These are phyloP conservation scores for Acleris laterana DNA, from an alignment of 2,888 invertebrate species.

Conservation along the genomic window DNA sequence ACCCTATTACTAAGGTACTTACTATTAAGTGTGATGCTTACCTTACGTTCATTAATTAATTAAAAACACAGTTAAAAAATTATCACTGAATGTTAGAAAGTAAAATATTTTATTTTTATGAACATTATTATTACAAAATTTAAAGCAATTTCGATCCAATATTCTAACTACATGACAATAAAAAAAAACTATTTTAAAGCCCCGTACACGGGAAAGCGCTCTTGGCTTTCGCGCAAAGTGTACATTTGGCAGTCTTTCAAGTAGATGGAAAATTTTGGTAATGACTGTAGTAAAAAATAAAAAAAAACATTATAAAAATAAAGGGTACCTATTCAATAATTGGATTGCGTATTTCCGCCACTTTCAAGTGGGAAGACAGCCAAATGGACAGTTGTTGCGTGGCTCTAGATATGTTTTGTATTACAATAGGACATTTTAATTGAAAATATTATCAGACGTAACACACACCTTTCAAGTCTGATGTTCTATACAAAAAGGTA, in stretches of 20 bases:
- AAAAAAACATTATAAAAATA: too few species aligned
- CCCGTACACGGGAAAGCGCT: neutral
- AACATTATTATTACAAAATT: slow-evolving; percentile 22
- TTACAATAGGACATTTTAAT: slow-evolving; percentile 1
- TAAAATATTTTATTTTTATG: slow-evolving; percentile 21
- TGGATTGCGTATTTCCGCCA: too few species aligned
- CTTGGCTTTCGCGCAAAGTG: too few species aligned
- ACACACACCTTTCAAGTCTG: too few species aligned
- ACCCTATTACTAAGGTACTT: slow-evolving; percentile 25
- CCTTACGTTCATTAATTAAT: slow-evolving; percentile 16
- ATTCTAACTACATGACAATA: slow-evolving; percentile 13
- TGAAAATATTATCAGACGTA: too few species aligned
- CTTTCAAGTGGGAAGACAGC: too few species aligned
- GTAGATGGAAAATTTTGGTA: too few species aligned
- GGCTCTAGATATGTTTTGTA: slow-evolving; percentile 7
- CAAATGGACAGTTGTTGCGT: too few species aligned
- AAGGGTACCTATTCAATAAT: too few species aligned
- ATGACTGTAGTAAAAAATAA: too few species aligned
- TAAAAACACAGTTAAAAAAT: slow-evolving; percentile 22
- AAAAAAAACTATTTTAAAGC: neutral
- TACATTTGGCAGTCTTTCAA: neutral
- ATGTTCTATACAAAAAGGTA: too few species aligned
- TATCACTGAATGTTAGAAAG: slow-evolving; percentile 34
- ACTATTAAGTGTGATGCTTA: slow-evolving; percentile 33
- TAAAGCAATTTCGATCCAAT: slow-evolving; percentile 35